A percentile compares a stretch with the other conserved stretches of the same genome.
Conservation (phyloP, 2,113 vertebrate species). For the Cynocephalus volans region DNA sequence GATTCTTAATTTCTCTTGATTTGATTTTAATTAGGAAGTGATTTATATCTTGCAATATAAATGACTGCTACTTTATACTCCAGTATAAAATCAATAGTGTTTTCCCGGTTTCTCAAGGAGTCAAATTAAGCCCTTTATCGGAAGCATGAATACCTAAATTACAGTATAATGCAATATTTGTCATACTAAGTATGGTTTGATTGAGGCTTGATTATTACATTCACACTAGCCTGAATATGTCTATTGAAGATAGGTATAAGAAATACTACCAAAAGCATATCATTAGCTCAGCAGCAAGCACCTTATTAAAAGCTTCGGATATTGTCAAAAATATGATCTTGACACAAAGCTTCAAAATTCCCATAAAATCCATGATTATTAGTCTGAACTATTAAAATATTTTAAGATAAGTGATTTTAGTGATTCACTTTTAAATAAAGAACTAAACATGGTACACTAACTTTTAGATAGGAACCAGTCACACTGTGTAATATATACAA, state of each 20-base stretch:
- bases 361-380: conserved; percentile 88
- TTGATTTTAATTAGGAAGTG: conserved; percentile 90
- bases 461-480: conserved; percentile 84
- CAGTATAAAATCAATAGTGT: conserved; percentile 88
- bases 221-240: conserved; percentile 89
- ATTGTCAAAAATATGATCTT: conserved; percentile 87
- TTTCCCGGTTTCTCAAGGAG: conserved; percentile 87
- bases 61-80: conserved; percentile 89
- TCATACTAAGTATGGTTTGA: conserved; percentile 90
- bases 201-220: conserved; percentile 92
- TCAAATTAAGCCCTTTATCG: conserved; percentile 91
- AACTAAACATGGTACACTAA: conserved; percentile 74
- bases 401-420: conserved; percentile 89
- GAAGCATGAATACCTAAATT: conserved; percentile 89
- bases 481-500: conserved; percentile 62
- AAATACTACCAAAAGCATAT: conserved; percentile 89
- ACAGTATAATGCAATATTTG: conserved; percentile 89
- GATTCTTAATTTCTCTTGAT: conserved; percentile 88
- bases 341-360: conserved; percentile 88
- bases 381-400: conserved; percentile 89
- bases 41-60: conserved; percentile 88
- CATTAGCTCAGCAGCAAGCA: conserved; percentile 91
- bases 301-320: conserved; percentile 91
- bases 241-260: conserved; percentile 90
- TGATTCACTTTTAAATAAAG: conserved; percentile 86